These are phyloP conservation scores for Hetaerina americana DNA, from an alignment of 1,140 invertebrate genomes.

Conservation along the genomic window DNA sequence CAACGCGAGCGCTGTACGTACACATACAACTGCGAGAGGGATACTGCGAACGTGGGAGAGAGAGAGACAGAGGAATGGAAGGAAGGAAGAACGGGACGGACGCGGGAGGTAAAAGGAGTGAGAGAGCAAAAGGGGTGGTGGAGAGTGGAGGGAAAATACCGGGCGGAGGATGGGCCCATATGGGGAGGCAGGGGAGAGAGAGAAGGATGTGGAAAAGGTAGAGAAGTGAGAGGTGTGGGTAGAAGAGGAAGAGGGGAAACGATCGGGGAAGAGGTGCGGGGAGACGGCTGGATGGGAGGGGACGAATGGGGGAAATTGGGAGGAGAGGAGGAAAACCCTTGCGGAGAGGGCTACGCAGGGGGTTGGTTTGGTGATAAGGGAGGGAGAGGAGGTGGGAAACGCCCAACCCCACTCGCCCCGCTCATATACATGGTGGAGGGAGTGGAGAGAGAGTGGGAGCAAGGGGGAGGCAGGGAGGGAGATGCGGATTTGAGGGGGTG, in stretches of 20 bases:
- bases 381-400: no score
- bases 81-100: neutral
- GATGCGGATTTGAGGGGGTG: neutral
- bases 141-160: neutral
- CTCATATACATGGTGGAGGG: neutral
- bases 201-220: neutral
- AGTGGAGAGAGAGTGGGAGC: neutral
- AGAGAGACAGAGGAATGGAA: neutral
- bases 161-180: neutral
- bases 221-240: neutral
- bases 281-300: neutral
- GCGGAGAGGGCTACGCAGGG: no score
- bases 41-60: no score
- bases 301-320: neutral
- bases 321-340: neutral
- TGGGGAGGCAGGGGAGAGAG: no score
- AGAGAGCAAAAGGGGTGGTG: neutral
- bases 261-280: neutral
- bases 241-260: neutral
- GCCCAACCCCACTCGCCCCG: neutral
- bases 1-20: no score
- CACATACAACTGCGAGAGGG: no score
- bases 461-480: neutral
- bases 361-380: no score
- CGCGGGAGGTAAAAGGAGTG: neutral